Evolutionary conservation across 2,113 vertebrate species (phyloP), one percentile per base, ranked within the genome.

Genomic region (Damaliscus lunatus): DNA sequence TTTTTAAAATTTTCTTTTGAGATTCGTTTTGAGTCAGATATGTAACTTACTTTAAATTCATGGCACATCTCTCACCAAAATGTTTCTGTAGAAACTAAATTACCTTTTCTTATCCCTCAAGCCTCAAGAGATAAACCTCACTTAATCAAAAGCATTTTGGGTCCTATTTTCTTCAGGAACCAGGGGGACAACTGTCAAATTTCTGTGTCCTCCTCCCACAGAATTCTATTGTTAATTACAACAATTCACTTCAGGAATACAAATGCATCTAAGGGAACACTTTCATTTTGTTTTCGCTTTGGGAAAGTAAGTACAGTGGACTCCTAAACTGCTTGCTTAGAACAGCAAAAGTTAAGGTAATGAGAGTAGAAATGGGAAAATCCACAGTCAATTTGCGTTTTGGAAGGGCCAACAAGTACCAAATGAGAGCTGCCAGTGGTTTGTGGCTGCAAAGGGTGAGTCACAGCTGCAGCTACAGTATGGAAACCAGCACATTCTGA

Each of bases 301-400:
- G 15, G 46, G 27, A 80, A 81, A n/a, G 4, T 40, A 91, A 55
- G 29, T 21, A 3, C 9, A 97, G 23, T 77, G 71, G 77, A 71
- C 12, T 91, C 31, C 78, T 87, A 7, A 10, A 25, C 10, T 15
- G 31, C 43, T 97, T 81, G 10, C 0, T 5, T n/a, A 82, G 92
- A 67, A 95, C 15, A 43, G 31, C 52, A 92, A 83, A 85, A 93
- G 87, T 74, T 85, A 89, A 92, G 86, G 46, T 62, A 92, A 97
- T 87, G 31, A 83, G 21, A 97, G 48, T 10, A 43, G 55, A 98
- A 95, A 64, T 74, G 36, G 46, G 53, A 95, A 97, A 98, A 53
- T 36, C 40, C 31, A 77, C 27, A 67, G 71, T 60, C 36, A 33
- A 80, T 91, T 43, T 3, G 14, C 93, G 84, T 96, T 98, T 98